A percentile compares a stretch with the other conserved stretches of the same genome.
These are phyloP conservation scores for Parauchenoglanis ngamensis DNA, from an alignment of 2,797 vertebrate species.

Conservation along the genomic window DNA sequence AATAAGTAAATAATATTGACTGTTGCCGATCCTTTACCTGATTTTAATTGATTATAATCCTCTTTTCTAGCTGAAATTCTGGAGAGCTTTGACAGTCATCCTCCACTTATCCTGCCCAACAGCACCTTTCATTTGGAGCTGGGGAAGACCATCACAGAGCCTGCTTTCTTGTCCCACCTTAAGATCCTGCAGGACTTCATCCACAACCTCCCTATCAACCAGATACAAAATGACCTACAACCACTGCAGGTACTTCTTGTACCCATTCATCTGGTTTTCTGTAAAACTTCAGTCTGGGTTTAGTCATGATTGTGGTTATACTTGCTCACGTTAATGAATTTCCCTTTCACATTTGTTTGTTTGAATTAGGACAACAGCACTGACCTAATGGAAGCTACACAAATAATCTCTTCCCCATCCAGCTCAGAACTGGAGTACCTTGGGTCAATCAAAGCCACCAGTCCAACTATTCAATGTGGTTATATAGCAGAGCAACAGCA, in stretches of 20 bases:
- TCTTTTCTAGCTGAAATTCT: conserved; percentile 72
- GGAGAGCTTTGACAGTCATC: conserved; percentile 79
- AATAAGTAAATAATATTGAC: background rate
- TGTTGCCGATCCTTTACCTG: background rate
- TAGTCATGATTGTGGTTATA: background rate
- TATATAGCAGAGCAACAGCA: conserved; percentile 19
- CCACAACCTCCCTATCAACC: conserved; percentile 37
- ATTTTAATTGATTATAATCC: background rate
- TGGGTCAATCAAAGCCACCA: background rate
- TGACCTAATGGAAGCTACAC: conserved; percentile 3
- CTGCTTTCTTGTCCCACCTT: conserved; percentile 69
- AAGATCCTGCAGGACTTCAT: conserved; percentile 67
- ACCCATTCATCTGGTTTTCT: background rate
- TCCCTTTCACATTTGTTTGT: background rate
- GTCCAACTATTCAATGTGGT: conserved; percentile 6
- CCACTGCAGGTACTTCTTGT: conserved; percentile 15
- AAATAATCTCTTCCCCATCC: background rate
- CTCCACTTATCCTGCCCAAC: conserved; percentile 78
- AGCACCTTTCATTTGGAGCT: conserved; percentile 75
- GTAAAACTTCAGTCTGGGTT: background rate
- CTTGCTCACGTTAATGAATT: background rate
- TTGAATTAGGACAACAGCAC: conserved; percentile 37
- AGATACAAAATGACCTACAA: conserved; percentile 40
- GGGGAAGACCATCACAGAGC: conserved; percentile 67
- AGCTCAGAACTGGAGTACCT: conserved; percentile 16